These are phyloP conservation scores for Grammomys dolichurus DNA, from an alignment of 2,113 vertebrate genomes.

Conservation along the genomic window DNA sequence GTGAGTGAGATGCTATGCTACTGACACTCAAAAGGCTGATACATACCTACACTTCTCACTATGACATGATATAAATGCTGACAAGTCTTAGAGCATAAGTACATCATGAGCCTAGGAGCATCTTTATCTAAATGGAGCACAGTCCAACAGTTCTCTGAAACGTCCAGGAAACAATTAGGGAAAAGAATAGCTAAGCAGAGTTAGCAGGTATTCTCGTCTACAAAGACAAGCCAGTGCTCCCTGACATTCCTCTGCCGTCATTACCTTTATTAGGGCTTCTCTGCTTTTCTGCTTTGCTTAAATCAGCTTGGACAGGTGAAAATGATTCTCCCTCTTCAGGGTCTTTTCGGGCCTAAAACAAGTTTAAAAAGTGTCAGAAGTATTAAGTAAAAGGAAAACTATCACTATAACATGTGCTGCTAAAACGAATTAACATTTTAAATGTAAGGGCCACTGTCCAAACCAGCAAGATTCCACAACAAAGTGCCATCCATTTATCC, in stretches of 20 bases:
- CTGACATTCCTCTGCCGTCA: not conserved
- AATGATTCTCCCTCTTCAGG: conserved; percentile 82
- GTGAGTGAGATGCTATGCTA: not conserved
- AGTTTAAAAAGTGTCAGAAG: conserved; percentile 69
- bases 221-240: conserved; percentile 24
- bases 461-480: conserved; percentile 34
- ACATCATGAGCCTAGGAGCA: not conserved
- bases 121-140: not conserved
- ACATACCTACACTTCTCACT: not conserved
- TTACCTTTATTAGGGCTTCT: conserved; percentile 85
- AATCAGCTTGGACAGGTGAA: conserved; percentile 78
- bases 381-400: conserved; percentile 25
- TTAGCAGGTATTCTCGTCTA: conserved; percentile 40
- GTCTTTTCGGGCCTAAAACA: conserved; percentile 89
- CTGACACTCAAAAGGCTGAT: not conserved
- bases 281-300: conserved; percentile 74
- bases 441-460: conserved; percentile 52
- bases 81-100: not conserved
- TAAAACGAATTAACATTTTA: conserved; percentile 54
- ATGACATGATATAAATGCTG: not conserved
- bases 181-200: conserved; percentile 27
- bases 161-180: conserved; percentile 7
- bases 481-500: conserved; percentile 38
- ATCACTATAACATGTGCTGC: conserved; percentile 55
- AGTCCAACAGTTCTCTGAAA: conserved; percentile 29